Conservation (phyloP, 2,797 vertebrate species). For the Botia kubotai region DNA sequence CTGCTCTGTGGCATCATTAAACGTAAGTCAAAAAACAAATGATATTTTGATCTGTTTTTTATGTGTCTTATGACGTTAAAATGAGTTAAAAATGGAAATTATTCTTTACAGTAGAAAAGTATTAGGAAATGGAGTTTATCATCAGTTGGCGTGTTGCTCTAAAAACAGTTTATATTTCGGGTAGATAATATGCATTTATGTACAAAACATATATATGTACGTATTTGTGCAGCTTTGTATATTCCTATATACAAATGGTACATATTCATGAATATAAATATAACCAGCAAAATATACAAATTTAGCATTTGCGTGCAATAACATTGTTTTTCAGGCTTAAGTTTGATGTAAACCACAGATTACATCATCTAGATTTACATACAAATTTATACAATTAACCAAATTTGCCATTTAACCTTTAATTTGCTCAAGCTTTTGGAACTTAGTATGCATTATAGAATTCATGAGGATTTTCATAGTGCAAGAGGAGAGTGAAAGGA, state of each 20-base stretch:
- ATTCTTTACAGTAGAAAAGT: not conserved
- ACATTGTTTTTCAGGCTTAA: not conserved
- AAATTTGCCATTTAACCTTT: not conserved
- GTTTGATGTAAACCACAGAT: not conserved
- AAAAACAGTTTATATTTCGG: not conserved
- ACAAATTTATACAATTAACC: not conserved
- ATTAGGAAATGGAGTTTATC: no score
- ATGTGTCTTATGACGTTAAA: not conserved
- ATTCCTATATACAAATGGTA: no score
- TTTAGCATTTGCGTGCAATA: no score
- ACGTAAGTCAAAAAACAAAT: slow-evolving; percentile 23
- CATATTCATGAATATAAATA: no score
- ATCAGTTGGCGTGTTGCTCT: not conserved
- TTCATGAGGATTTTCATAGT: not conserved
- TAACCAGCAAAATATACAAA: no score
- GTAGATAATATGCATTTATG: not conserved
- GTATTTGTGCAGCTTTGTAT: no score
- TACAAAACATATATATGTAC: no score
- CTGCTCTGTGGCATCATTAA: slow-evolving; percentile 2
- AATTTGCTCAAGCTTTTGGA: not conserved
- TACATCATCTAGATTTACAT: not conserved
- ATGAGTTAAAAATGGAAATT: no score
- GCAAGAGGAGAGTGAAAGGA: not conserved
- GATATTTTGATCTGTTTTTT: slow-evolving; percentile 4
- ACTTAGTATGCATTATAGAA: not conserved